Percentiles rank a stretch among this genome's conserved stretches.
phyloP scores from a whole-genome alignment of 2,888 invertebrate species.

The Spodoptera exigua region DNA sequence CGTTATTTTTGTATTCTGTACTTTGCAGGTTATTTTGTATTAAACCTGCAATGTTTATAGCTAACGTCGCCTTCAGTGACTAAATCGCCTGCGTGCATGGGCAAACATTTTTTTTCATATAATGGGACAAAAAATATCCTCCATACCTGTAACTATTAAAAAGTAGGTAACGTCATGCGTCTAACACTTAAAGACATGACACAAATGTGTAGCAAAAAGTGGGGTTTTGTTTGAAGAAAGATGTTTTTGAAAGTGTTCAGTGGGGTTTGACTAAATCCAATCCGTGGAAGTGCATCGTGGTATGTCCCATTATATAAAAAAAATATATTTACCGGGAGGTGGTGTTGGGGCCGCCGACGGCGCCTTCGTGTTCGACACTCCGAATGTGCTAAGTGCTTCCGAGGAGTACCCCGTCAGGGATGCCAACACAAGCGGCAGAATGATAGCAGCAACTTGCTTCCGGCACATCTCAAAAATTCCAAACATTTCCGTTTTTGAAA shows the following conservation, averaged over 20 bases:
- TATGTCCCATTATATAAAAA: conserved; percentile 80
- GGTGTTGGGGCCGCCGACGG: conserved; percentile 88
- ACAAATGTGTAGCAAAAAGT: conserved; percentile 42
- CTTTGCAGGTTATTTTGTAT: conserved; percentile 25
- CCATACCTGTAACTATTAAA: conserved; percentile 54
- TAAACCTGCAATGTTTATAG: conserved; percentile 17
- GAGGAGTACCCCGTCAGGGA: conserved; percentile 84
- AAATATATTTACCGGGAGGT: conserved; percentile 87
- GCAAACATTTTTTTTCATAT: conserved; percentile 64
- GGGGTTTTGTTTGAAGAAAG: conserved; percentile 34
- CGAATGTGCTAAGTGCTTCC: conserved; percentile 91
- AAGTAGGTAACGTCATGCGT: conserved; percentile 38
- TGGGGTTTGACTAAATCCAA: conserved; percentile 44
- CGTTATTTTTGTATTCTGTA: conserved; percentile 44
- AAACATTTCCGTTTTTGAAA: conserved; percentile 60
- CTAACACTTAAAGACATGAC: conserved; percentile 42
- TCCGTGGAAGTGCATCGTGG: conserved; percentile 55
- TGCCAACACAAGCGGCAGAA: conserved; percentile 74
- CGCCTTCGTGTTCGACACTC: conserved; percentile 90
- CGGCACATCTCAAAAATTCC: conserved; percentile 79
- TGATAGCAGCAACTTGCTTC: conserved; percentile 73
- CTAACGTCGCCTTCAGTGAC: conserved; percentile 25
- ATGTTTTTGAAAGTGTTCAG: conserved; percentile 39
- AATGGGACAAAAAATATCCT: conserved; percentile 62
- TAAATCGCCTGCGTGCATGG: conserved; percentile 38